Evolutionary conservation across 2,113 vertebrate genomes (phyloP).

Genomic region (Embiotoca jacksoni): DNA sequence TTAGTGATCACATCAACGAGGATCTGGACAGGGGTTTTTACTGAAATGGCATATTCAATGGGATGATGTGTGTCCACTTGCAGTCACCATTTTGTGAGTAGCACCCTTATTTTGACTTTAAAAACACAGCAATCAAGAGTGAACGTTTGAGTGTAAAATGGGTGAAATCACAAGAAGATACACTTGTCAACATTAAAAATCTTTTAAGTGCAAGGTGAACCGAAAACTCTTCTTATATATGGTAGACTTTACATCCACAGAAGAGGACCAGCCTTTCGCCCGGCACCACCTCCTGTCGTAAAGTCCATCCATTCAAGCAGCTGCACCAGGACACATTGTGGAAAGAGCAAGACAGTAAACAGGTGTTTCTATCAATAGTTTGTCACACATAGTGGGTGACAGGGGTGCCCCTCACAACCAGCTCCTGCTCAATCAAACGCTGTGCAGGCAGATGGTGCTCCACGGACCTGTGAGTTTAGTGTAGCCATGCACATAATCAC

Average conservation of each 20-base stretch:
- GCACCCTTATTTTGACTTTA: not conserved
- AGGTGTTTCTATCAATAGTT: constrained; percentile 72
- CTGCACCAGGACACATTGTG: constrained; percentile 27
- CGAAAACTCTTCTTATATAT: not conserved
- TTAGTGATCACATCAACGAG: constrained; percentile 49
- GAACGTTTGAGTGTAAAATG: too few relatives aligned
- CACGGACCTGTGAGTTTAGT: constrained; percentile 67
- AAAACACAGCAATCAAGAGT: not conserved
- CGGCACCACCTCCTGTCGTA: not conserved
- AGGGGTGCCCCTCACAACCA: constrained; percentile 64
- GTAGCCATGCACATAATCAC: constrained; percentile 53
- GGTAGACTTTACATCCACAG: not conserved
- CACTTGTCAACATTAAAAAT: too few relatives aligned
- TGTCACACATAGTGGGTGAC: constrained; percentile 63
- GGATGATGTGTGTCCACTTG: not conserved
- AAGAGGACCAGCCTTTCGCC: not conserved
- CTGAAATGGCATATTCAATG: not conserved
- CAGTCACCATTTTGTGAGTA: not conserved
- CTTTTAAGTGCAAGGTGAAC: not conserved
- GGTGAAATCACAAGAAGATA: too few relatives aligned
- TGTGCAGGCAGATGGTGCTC: constrained; percentile 79
- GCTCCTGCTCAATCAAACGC: constrained; percentile 70
- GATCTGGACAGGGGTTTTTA: not conserved
- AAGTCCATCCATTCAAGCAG: constrained; percentile 38
- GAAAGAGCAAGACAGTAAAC: constrained; percentile 55